These are phyloP conservation scores for Drosophila ficusphila DNA, from an alignment of 1,140 invertebrate species.

Conservation along the genomic window DNA sequence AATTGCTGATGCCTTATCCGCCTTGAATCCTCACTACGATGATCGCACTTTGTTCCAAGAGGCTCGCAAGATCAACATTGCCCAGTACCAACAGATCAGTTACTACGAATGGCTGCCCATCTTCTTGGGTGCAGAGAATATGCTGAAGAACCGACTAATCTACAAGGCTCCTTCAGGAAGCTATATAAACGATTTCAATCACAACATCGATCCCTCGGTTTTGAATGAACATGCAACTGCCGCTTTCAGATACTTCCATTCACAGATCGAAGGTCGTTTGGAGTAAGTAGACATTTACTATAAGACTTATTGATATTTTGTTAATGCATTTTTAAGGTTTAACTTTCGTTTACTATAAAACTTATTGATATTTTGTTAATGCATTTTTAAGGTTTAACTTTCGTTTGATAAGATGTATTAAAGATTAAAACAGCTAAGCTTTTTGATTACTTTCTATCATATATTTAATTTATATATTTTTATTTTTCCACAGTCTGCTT, in stretches of 20 bases:
- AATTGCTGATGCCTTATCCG: constrained; percentile 89
- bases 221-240: constrained; percentile 94
- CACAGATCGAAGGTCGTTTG: constrained; percentile 91
- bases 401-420: too few species aligned
- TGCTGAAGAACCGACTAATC: constrained; percentile 89
- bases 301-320: not conserved
- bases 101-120: constrained; percentile 95
- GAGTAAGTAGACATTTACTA: constrained; percentile 86
- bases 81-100: constrained; percentile 92
- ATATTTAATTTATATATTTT: not conserved
- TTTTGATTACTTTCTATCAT: too few species aligned
- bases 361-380: too few species aligned
- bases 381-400: too few species aligned
- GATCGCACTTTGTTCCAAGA: constrained; percentile 96
- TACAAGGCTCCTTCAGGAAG: constrained; percentile 86
- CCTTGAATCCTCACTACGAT: constrained; percentile 94
- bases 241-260: constrained; percentile 95
- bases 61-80: constrained; percentile 90
- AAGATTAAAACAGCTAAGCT: too few species aligned
- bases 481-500: constrained; percentile 86
- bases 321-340: too few species aligned
- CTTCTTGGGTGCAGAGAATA: constrained; percentile 89
- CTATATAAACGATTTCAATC: constrained; percentile 94
- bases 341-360: too few species aligned
- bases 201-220: constrained; percentile 90